Base-by-base conservation (phyloP, 2,888 invertebrate species). In the Arenicola marina region DNA sequence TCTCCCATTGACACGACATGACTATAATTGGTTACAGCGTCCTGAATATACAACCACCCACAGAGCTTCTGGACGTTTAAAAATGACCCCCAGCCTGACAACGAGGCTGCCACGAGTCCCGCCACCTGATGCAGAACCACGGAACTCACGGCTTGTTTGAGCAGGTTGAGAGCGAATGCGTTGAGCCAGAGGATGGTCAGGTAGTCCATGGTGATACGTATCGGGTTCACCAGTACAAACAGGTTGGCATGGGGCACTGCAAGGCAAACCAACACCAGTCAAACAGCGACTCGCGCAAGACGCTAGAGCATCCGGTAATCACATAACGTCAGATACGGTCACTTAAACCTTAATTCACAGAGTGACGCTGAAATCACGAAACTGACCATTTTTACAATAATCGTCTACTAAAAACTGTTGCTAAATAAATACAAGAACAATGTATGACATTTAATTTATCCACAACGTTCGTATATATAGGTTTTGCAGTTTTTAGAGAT, bases 231-330 rank as follows among this genome's bases (percentile, higher is more conserved):
- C 78, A 95, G 92, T 18, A 92, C 89, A 84, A 92, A 97, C 73
- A 95, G 87, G 81, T 95, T 95, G 21, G 96, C 92, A 48, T 95
- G 90, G 43, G 98, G 98, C 71, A 97, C 96, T 96, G 86, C 65
- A 87, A 86, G 48, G 62, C 32, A 53, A n/a, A n/a, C n/a, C n/a
- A n/a, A n/a, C n/a, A 33, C 26, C 4, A 56, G 34, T 34, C 32
- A n/a, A 56, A 56, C 24, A 29, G 18, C 32, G 21, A 1, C n/a
- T 11, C 29, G 15, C 48, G 29, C 0, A 2, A 15, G 2, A 18
- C 7, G 26, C 0, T 29, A 2, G 26, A 48, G 15, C 24, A 24
- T 15, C 24, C 29, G 26, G 26, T 29, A 48, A 48, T 28, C 2
- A 26, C 26, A 48, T 18, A 28, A 29, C 29, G 48, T 48, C 29